Evolutionary conservation across 2,113 vertebrate species (phyloP).

Genomic region (Amia ocellicauda): DNA sequence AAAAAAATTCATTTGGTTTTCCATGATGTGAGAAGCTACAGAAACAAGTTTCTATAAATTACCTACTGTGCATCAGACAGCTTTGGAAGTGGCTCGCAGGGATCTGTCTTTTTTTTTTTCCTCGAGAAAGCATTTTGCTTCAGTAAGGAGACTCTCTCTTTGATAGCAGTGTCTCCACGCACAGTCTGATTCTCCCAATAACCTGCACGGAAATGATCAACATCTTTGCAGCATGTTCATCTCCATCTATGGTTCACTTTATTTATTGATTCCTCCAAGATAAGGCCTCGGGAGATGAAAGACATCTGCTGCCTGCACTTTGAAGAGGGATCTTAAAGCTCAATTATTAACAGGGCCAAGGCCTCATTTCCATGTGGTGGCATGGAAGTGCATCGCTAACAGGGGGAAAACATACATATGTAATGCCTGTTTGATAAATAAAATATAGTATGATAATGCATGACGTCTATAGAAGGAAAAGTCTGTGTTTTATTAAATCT

Average conservation of each 20-base stretch:
- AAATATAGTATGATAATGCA: constrained; percentile 63
- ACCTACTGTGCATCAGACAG: no score
- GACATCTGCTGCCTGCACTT: constrained; percentile 63
- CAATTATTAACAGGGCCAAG: constrained; percentile 54
- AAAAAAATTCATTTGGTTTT: no score
- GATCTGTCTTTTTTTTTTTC: no score
- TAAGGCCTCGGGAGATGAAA: constrained; percentile 57
- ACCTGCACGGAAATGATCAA: constrained; percentile 33
- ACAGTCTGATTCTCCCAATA: not conserved
- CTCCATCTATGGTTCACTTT: constrained; percentile 49
- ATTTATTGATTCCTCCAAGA: constrained; percentile 68
- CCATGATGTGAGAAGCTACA: no score
- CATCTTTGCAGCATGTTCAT: constrained; percentile 14
- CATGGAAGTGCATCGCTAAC: constrained; percentile 56
- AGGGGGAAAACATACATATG: constrained; percentile 52
- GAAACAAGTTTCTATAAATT: no score
- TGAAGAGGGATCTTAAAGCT: constrained; percentile 59
- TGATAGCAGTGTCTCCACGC: not conserved
- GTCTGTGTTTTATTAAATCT: constrained; percentile 45
- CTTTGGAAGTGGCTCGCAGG: no score
- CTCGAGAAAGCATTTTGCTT: no score
- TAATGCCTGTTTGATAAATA: constrained; percentile 60
- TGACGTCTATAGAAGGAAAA: constrained; percentile 33
- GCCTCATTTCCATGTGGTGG: constrained; percentile 59
- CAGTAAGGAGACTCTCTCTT: not conserved